A percentile compares a stretch with the other conserved stretches of the same genome.
Evolutionary conservation across 2,888 invertebrate genomes (phyloP).

Genomic region (Spisula solida): DNA sequence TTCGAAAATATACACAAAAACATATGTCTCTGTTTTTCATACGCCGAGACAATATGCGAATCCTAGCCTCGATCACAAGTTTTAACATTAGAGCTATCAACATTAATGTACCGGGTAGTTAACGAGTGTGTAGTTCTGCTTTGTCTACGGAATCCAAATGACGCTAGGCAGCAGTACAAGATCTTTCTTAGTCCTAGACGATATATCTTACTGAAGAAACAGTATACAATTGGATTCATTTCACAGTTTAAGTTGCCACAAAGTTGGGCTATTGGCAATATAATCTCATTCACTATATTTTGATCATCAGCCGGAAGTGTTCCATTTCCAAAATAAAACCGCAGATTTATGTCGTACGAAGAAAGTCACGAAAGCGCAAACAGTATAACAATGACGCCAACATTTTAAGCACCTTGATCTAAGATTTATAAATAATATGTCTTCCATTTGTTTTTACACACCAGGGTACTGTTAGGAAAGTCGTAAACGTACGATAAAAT

Average conservation of each 20-base stretch:
- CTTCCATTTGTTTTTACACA: too few species aligned
- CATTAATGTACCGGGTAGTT: slow-evolving; percentile 62
- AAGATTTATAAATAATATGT: slow-evolving; percentile 91
- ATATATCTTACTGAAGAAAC: slow-evolving; percentile 98
- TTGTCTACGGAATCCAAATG: slow-evolving; percentile 43
- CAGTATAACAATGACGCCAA: slow-evolving; percentile 96
- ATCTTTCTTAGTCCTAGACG: slow-evolving; percentile 92
- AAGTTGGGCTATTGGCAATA: slow-evolving; percentile 97
- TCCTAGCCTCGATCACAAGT: not conserved
- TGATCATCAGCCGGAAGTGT: slow-evolving; percentile 14
- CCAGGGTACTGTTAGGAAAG: too few species aligned
- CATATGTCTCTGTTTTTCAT: too few species aligned
- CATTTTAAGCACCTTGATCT: slow-evolving; percentile 98
- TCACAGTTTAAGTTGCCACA: slow-evolving; percentile 97
- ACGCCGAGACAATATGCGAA: too few species aligned
- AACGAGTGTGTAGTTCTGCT: slow-evolving; percentile 57
- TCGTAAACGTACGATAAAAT: too few species aligned
- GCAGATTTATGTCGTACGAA: slow-evolving; percentile 91
- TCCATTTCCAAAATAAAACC: slow-evolving; percentile 28
- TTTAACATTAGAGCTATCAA: slow-evolving; percentile 54
- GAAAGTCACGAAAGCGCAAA: slow-evolving; percentile 98
- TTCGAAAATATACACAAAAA: not conserved
- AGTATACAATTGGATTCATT: slow-evolving; percentile 97
- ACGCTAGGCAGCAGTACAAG: slow-evolving; percentile 58
- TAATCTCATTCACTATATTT: slow-evolving; percentile 91